Percentiles rank a stretch among this genome's conserved stretches.
phyloP scores from a whole-genome alignment of 2,888 invertebrate genomes.

The Epinotia demarniana region DNA sequence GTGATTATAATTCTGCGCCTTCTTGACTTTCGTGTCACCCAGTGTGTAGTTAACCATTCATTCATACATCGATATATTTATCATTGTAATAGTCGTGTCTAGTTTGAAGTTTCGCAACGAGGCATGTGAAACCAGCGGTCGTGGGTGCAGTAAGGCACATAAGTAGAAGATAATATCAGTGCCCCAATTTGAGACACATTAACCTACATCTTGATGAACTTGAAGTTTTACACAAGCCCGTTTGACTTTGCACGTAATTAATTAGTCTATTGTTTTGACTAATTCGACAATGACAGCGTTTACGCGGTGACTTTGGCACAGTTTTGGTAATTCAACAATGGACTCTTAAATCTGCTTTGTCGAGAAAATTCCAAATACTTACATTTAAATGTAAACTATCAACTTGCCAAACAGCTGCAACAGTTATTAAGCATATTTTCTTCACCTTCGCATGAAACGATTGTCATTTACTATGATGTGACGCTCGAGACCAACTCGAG shows the following conservation, averaged over 20 bases:
- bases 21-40: neutral
- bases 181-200: constrained; percentile 36
- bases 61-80: constrained; percentile 13
- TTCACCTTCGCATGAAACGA: too few species aligned
- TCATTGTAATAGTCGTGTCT: constrained; percentile 12
- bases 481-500: too few species aligned
- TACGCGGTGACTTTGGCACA: constrained; percentile 26
- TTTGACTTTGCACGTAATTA: constrained; percentile 14
- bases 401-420: neutral
- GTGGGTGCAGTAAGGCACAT: constrained; percentile 31
- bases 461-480: too few species aligned
- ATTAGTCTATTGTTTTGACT: constrained; percentile 23
- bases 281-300: constrained; percentile 27
- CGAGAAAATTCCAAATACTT: neutral
- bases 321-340: constrained; percentile 1
- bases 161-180: constrained; percentile 28
- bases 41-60: neutral
- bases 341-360: neutral
- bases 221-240: constrained; percentile 25
- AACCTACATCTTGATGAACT: constrained; percentile 41
- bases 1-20: too few species aligned
- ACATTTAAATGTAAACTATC: neutral
- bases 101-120: constrained; percentile 37
- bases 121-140: constrained; percentile 30
- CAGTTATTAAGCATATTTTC: neutral